A percentile compares a stretch with the other conserved stretches of the same genome.
Conservation (phyloP, 1,140 invertebrate species). For the Fragariocoptes setiger region DNA sequence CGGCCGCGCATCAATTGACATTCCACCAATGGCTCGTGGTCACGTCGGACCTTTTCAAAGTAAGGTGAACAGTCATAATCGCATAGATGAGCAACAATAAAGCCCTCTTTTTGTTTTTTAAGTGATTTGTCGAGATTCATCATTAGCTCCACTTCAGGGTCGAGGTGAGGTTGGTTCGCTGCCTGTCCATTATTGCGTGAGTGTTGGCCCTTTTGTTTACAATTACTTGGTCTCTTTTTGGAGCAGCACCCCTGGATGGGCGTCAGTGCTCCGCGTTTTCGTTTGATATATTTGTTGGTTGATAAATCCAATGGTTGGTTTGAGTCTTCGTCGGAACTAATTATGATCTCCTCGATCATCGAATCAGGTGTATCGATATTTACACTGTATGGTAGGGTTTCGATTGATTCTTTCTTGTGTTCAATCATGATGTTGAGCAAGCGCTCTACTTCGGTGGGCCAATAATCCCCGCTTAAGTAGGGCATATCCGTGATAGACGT, state of each 20-base stretch:
- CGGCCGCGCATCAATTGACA: background rate
- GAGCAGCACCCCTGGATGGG: background rate
- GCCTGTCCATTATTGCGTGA: background rate
- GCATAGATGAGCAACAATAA: background rate
- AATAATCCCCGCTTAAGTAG: background rate
- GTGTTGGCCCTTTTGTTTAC: background rate
- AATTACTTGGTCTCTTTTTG: background rate
- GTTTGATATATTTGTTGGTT: background rate
- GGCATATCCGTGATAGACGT: background rate
- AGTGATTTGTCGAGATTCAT: background rate
- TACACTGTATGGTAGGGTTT: background rate
- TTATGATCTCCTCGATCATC: background rate
- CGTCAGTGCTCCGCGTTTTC: background rate
- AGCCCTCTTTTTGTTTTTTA: background rate
- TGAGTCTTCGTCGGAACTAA: background rate
- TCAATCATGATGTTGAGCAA: background rate
- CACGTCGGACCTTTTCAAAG: background rate
- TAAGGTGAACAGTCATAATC: background rate
- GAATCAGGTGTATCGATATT: background rate
- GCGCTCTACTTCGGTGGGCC: background rate
- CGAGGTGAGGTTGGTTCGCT: too few species aligned
- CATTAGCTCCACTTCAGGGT: background rate
- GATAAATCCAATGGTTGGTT: background rate
- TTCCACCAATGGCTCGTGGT: background rate
- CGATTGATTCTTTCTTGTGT: background rate